phyloP scores from a whole-genome alignment of 1,140 invertebrate species.

The Phymorhynchus buccinoides region DNA sequence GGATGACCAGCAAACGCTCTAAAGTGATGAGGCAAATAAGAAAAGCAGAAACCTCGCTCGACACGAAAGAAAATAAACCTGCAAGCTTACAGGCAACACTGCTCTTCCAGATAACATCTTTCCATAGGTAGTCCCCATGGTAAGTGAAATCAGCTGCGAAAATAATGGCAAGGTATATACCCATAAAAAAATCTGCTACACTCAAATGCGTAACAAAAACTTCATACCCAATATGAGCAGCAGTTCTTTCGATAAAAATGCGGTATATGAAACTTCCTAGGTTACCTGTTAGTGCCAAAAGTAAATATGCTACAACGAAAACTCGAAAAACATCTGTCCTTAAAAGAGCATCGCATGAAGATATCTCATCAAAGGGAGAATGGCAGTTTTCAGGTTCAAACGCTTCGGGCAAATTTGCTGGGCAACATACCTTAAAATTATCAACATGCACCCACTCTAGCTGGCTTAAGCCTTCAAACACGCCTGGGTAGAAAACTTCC shows the following conservation, averaged over 20 bases:
- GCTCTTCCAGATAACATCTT: slow-evolving; percentile 28
- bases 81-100: slow-evolving; percentile 25
- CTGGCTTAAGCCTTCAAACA: neutral
- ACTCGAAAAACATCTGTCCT: slow-evolving; percentile 36
- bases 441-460: neutral
- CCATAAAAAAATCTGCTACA: slow-evolving; percentile 39
- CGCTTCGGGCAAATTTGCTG: neutral
- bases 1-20: slow-evolving; percentile 33
- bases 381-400: neutral
- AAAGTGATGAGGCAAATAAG: slow-evolving; percentile 52
- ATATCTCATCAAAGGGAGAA: slow-evolving; percentile 44
- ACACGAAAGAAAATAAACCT: slow-evolving; percentile 39
- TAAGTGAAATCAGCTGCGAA: slow-evolving; percentile 33
- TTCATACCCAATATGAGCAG: slow-evolving; percentile 42
- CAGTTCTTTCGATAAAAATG: slow-evolving; percentile 34
- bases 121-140: slow-evolving; percentile 54
- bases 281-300: slow-evolving; percentile 50
- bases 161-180: slow-evolving; percentile 35
- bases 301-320: slow-evolving; percentile 44
- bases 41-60: slow-evolving; percentile 38
- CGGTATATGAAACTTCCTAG: slow-evolving; percentile 37
- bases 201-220: slow-evolving; percentile 53
- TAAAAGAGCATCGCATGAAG: slow-evolving; percentile 53
- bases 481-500: neutral
- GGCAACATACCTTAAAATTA: neutral